Conservation (phyloP, 2,888 invertebrate genomes). For the Caenorhabditis wallacei region DNA sequence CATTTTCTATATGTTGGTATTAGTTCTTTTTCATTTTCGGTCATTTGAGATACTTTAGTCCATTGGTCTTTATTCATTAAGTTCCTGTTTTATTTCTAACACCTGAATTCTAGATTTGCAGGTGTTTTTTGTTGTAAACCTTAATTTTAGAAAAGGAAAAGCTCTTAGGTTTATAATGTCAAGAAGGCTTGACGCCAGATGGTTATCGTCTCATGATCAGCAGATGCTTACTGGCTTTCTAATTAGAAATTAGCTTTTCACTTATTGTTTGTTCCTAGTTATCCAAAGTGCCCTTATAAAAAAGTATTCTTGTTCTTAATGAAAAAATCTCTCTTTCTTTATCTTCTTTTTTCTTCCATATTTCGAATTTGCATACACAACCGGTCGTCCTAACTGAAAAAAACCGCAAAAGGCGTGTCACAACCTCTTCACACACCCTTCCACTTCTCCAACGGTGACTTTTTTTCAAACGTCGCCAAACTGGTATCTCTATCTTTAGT, state of each 20-base stretch:
- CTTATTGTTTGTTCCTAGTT: too few relatives aligned
- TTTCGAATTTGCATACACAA: slow-evolving; percentile 35
- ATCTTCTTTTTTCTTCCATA: not conserved
- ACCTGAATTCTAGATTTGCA: too few relatives aligned
- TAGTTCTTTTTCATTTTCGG: not conserved
- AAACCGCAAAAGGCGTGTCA: slow-evolving; percentile 39
- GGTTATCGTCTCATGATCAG: slow-evolving; percentile 7
- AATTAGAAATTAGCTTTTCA: not conserved
- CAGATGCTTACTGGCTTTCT: not conserved
- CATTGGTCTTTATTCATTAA: too few relatives aligned
- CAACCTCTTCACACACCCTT: slow-evolving; percentile 22
- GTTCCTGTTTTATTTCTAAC: too few relatives aligned
- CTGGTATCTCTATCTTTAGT: slow-evolving; percentile 37
- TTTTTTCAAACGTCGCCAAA: slow-evolving; percentile 18
- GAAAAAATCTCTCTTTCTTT: not conserved
- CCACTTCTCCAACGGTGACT: slow-evolving; percentile 22
- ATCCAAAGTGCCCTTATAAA: too few relatives aligned
- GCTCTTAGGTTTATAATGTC: too few relatives aligned
- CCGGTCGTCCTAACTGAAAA: slow-evolving; percentile 16
- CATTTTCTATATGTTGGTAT: not conserved
- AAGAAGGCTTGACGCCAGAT: slow-evolving; percentile 1
- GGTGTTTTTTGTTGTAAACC: too few relatives aligned
- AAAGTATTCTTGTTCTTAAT: too few relatives aligned
- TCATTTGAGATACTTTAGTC: not conserved
- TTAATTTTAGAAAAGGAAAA: too few relatives aligned